Percentiles rank a stretch among this genome's conserved stretches.
Conservation (phyloP, 2,797 vertebrate species). For the Syngnathus rostellatus region DNA sequence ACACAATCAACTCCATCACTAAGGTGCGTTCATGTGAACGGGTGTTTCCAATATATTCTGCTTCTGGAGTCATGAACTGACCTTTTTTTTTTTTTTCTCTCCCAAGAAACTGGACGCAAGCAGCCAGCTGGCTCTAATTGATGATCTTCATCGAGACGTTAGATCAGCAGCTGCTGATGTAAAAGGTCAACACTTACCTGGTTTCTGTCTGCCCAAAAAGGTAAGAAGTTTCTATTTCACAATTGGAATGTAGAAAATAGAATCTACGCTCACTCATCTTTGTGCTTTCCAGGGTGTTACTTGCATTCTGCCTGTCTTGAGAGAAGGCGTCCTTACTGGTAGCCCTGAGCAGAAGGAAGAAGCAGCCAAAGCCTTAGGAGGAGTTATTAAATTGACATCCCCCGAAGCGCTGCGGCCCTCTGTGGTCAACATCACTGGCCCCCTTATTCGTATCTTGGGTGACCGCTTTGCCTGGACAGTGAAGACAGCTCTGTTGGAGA, state of each 20-base stretch:
- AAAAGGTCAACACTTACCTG: slow-evolving; percentile 85
- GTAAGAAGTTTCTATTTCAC: slow-evolving; percentile 52
- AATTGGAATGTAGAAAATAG: not conserved
- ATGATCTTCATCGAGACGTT: slow-evolving; percentile 92
- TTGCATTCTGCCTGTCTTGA: slow-evolving; percentile 89
- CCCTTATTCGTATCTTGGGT: slow-evolving; percentile 93
- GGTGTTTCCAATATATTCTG: not conserved
- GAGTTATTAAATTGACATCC: slow-evolving; percentile 90
- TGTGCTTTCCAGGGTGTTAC: slow-evolving; percentile 79
- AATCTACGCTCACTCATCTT: not conserved
- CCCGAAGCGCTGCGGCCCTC: slow-evolving; percentile 91
- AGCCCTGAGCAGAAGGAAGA: slow-evolving; percentile 97
- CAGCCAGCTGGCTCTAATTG: slow-evolving; percentile 90
- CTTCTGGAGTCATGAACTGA: not conserved
- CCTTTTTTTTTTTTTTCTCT: slow-evolving; percentile 15
- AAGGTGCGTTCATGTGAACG: slow-evolving; percentile 69
- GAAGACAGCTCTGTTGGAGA: slow-evolving; percentile 92
- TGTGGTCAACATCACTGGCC: slow-evolving; percentile 93
- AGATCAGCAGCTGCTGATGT: slow-evolving; percentile 80
- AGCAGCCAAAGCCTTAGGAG: slow-evolving; percentile 88
- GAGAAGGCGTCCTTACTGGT: slow-evolving; percentile 92
- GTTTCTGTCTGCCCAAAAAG: slow-evolving; percentile 98
- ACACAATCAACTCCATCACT: slow-evolving; percentile 91
- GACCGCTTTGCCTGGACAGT: slow-evolving; percentile 95
- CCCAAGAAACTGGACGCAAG: slow-evolving; percentile 88